Base-by-base conservation (phyloP, 2,888 invertebrate genomes). In the Stegana nigrithorax region DNA sequence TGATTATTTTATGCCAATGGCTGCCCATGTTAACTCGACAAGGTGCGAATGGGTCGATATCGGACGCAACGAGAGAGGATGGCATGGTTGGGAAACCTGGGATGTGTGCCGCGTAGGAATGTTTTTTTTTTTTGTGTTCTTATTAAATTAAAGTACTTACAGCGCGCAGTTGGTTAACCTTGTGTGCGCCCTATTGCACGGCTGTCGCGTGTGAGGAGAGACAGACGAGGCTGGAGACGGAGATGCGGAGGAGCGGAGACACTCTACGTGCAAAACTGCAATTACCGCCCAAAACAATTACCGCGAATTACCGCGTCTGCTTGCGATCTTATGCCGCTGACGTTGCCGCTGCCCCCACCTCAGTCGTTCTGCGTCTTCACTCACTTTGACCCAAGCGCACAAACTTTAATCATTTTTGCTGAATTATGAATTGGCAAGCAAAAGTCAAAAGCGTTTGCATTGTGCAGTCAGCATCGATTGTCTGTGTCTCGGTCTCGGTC, bases 271-370 rank as follows among this genome's bases (percentile, higher is more conserved):
- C 26, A 27, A 32, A 59, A 58, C 59, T 60, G 64, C 70, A 69
- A 67, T 68, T 72, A 68, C 53, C 63, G 59, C 44, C 45, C 45
- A 44, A 57, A 57, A 44, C 57, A 44, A 57, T 44, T 57, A 42
- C 57, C 57, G n/a, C 32, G 32, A 32, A 5, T n/a, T 12, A 29
- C 6, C 32, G 32, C 32, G 32, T n/a, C n/a, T n/a, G n/a, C n/a
- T n/a, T n/a, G n/a, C n/a, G n/a, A n/a, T n/a, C n/a, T n/a, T n/a
- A n/a, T n/a, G n/a, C n/a, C n/a, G n/a, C n/a, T n/a, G 12, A 14
- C 12, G 42, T 14, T n/a, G 14, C 42, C 2, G 0, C 42, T 2
- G 42, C 42, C 6, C 42, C 6, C 14, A 2, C 32, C 2, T 4
- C 32, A n/a, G 2, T 2, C 32, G n/a, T 1, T n/a, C 42, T 42